Evolutionary conservation across 2,113 vertebrate species (phyloP), one percentile per base, ranked within the genome.

Genomic region (Propithecus coquereli): DNA sequence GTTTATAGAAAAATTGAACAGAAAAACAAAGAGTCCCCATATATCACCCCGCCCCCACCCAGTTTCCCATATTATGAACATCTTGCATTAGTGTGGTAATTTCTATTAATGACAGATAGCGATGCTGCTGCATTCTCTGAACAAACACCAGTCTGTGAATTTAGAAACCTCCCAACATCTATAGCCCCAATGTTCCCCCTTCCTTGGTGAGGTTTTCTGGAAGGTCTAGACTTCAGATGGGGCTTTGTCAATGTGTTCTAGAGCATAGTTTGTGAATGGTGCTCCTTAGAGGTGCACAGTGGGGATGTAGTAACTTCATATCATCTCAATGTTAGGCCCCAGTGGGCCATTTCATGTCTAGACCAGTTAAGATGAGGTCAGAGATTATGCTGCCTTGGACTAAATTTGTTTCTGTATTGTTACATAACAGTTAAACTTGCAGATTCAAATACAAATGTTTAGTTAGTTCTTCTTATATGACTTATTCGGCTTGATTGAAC

Each of bases 361-460:
- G 52, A 30, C 1, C 68, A 57, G 59, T 83, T 95, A 34, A 47
- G 8, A 61, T 34, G 66, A n/a, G 9, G 30, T 37, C n/a, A 77
- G n/a, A 59, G 57, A 54, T 45, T 30, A 90, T 3, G 1, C 16
- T 57, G 20, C 25, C 27, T 54, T 40, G 13, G 66, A 63, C 47
- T 63, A 37, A 32, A 57, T 61, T 52, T 14, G 45, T 84, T 87
- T 87, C 32, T 45, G 1, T 77, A 8, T 45, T 50, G 32, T 79
- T 82, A 57, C 10, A 10, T 40, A 83, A 91, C 32, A 91, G 30
- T 63, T 61, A 76, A 37, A n/a, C 8, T 43, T 61, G 27, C 25
- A 59, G 74, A 74, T 65, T 63, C 45, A 77, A 91, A 94, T 73
- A 23, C 54, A 79, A 94, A 84, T 77, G 87, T 86, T 94, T 93